phyloP scores from a whole-genome alignment of 2,888 invertebrate genomes.

The Danaus chrysippus region DNA sequence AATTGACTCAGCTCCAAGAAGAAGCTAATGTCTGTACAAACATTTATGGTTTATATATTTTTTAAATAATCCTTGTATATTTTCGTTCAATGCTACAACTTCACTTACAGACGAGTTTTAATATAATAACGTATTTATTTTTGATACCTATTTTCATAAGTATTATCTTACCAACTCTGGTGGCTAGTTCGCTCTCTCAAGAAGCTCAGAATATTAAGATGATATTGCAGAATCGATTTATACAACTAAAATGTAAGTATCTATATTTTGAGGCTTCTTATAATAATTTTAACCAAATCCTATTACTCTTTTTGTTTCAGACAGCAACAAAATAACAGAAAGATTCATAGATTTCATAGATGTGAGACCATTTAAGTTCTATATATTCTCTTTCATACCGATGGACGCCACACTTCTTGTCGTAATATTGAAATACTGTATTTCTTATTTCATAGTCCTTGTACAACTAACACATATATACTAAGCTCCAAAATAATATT shows the following conservation, averaged over 20 bases:
- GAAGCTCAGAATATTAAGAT: not conserved
- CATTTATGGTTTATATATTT: conserved; percentile 2
- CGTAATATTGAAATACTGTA: not conserved
- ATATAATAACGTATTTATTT: not conserved
- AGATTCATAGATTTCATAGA: not conserved
- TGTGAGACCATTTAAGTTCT: not conserved
- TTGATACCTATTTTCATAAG: not conserved
- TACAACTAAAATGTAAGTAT: not conserved
- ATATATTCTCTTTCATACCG: not conserved
- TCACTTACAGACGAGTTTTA: not conserved
- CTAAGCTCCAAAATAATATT: not conserved
- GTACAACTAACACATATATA: not conserved
- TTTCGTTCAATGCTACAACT: not conserved
- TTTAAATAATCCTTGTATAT: not conserved
- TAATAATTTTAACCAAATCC: not conserved
- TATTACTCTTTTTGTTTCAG: not conserved
- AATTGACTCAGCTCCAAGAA: not conserved
- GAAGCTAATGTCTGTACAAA: not conserved
- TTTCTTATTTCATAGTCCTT: not conserved
- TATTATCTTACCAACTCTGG: not conserved
- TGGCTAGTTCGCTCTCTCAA: conserved; percentile 1
- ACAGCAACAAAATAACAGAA: not conserved
- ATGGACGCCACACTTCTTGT: conserved; percentile 1
- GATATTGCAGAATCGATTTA: not conserved
- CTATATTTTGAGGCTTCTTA: not conserved